A percentile compares a stretch with the other conserved stretches of the same genome.
These are phyloP conservation scores for Dimorphilus gyrociliatus DNA, from an alignment of 2,888 invertebrate genomes.

Conservation along the genomic window DNA sequence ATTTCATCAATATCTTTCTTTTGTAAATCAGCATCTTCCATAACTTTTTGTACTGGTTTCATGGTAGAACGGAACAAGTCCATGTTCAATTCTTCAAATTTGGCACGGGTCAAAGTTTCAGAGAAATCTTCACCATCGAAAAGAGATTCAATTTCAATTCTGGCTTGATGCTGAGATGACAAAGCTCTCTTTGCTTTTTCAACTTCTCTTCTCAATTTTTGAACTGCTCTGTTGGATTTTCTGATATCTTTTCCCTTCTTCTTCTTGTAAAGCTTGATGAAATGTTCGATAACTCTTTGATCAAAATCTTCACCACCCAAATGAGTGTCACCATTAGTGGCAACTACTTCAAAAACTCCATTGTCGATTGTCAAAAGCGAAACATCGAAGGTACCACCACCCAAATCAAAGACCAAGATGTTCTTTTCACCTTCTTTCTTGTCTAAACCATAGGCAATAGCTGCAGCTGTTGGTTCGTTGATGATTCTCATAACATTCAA, in stretches of 20 bases:
- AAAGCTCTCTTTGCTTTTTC: constrained; percentile 93
- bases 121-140: constrained; percentile 96
- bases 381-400: constrained; percentile 98
- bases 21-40: constrained; percentile 98
- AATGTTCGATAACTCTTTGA: constrained; percentile 94
- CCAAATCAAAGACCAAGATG: constrained; percentile 92
- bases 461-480: constrained; percentile 84
- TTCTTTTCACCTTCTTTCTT: constrained; percentile 96
- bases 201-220: constrained; percentile 86
- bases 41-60: constrained; percentile 82
- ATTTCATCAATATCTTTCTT: constrained; percentile 97
- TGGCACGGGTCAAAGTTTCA: constrained; percentile 89
- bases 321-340: constrained; percentile 88
- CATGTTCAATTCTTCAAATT: constrained; percentile 96
- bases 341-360: constrained; percentile 76
- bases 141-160: constrained; percentile 96
- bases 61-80: constrained; percentile 61
- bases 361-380: constrained; percentile 94
- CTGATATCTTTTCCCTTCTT: constrained; percentile 94
- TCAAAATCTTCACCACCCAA: constrained; percentile 98
- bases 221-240: constrained; percentile 78
- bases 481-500: constrained; percentile 85
- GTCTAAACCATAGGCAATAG: constrained; percentile 89
- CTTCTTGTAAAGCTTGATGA: constrained; percentile 94
- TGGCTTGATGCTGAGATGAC: constrained; percentile 81